Base-by-base conservation (phyloP, 2,888 invertebrate species). In the Petrolisthes manimaculis region DNA sequence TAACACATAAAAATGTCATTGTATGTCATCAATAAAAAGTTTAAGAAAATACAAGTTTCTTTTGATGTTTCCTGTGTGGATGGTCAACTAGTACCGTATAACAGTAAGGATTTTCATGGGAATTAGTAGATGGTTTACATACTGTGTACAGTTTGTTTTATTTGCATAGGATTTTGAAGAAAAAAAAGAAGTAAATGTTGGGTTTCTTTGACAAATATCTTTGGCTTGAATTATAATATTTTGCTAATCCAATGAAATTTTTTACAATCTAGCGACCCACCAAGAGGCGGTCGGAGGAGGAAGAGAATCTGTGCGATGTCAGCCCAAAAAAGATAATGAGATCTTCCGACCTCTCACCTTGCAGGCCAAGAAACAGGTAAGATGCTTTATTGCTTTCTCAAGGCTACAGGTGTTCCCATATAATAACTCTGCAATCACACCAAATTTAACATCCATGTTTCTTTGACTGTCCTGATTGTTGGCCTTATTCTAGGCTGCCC, bases 251-350 rank as follows among this genome's bases (percentile, higher is more conserved):
- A 89, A 89, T 84, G 88, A 80, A 90, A 84, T 89, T 89, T 88
- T 90, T 88, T 90, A 84, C 83, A 80, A 86, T 89, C 85, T 86
- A 89, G 88, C 89, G 85, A 86, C 79, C 88, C 18, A 83, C 79
- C 74, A 91, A 91, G 78, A 83, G 89, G 74, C 88, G 91, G 12
- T 91, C 91, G 71, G 91, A 91, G 54, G 91, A 91, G 74, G 91
- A 86, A 56, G 91, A 91, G 69, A 91, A 91, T 79, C 86, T 91
- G 21, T 88, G 79, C 4, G 86, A 90, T 51, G 74, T 86, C 55
- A 83, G 84, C 54, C 91, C 91, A 24, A 89, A 89, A 84, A 89
- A 89, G 85, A 79, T 88, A 69, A 84, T 89, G 86, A 89, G 89
- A 69, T 61, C 86, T 37, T 86, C 89, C 37, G 83, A 85, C 53